Evolutionary conservation across 2,113 vertebrate species (phyloP).

Genomic region (Carollia perspicillata): DNA sequence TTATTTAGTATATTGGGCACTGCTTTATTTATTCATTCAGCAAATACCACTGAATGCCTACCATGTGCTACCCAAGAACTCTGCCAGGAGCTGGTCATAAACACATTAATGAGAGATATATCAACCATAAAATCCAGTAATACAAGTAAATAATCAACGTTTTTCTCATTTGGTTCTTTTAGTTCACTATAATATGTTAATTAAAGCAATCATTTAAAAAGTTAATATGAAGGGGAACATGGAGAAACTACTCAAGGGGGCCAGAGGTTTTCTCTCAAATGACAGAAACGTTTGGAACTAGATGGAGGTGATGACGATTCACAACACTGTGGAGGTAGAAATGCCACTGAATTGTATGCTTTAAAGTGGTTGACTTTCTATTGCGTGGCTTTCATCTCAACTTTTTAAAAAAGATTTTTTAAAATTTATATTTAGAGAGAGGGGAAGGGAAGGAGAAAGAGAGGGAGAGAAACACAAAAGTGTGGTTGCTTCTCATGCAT

Average conservation of each 20-base stretch:
- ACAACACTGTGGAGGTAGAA: background rate
- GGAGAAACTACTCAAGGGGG: background rate
- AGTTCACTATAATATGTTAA: background rate
- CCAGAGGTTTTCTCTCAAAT: background rate
- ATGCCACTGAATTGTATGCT: background rate
- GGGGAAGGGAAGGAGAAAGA: too few species aligned
- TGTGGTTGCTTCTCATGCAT: too few species aligned
- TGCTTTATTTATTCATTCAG: constrained; percentile 5
- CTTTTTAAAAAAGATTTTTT: background rate
- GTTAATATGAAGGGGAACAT: background rate
- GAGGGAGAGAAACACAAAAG: too few species aligned
- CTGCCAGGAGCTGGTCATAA: background rate
- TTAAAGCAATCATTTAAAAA: constrained; percentile 9
- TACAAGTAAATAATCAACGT: background rate
- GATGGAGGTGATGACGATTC: background rate
- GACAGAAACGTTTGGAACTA: background rate
- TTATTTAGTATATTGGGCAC: background rate
- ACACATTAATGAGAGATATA: background rate
- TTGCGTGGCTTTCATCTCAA: background rate
- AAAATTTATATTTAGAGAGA: too few species aligned
- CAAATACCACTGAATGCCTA: background rate
- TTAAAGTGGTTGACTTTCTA: background rate
- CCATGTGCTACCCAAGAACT: background rate
- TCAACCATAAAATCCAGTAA: background rate
- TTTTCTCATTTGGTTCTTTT: constrained; percentile 24